Percentiles rank a stretch among this genome's conserved stretches.
phyloP scores from a whole-genome alignment of 1,140 invertebrate species.

The Cotesia glomerata region DNA sequence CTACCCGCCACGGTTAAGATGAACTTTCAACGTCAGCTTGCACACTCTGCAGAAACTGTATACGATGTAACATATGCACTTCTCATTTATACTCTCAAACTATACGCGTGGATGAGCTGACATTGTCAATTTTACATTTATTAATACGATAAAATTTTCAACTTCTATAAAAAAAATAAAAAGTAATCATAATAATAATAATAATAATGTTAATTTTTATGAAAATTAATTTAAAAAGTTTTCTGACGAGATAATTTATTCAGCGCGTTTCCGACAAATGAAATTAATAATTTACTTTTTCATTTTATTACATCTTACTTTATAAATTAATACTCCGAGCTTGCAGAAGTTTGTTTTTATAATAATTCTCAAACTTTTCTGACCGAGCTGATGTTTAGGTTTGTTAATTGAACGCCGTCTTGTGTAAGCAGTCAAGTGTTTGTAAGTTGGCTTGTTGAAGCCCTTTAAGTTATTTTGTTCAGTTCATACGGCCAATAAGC shows the following conservation, averaged over 20 bases:
- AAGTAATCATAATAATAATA: not conserved
- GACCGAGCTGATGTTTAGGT: not conserved
- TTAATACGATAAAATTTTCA: not conserved
- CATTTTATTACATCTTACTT: not conserved
- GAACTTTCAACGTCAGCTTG: constrained; percentile 22
- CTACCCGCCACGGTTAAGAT: constrained; percentile 21
- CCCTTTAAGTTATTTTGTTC: not conserved
- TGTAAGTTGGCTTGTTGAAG: not conserved
- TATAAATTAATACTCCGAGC: not conserved
- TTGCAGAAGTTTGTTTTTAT: not conserved
- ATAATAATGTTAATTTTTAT: too few species aligned
- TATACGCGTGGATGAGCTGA: not conserved
- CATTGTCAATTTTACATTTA: constrained; percentile 14
- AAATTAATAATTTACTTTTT: not conserved
- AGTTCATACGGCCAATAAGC: not conserved
- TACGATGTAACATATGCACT: constrained; percentile 9
- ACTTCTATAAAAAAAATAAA: not conserved
- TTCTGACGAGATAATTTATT: too few species aligned
- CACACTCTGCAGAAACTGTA: not conserved
- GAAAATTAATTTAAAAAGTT: too few species aligned
- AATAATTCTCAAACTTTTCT: not conserved
- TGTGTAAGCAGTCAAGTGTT: not conserved
- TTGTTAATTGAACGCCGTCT: not conserved
- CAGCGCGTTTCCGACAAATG: too few species aligned
- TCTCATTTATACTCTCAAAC: not conserved